Evolutionary conservation across 2,113 vertebrate species (phyloP).

Genomic region (Tretioscincus oriximinensis): DNA sequence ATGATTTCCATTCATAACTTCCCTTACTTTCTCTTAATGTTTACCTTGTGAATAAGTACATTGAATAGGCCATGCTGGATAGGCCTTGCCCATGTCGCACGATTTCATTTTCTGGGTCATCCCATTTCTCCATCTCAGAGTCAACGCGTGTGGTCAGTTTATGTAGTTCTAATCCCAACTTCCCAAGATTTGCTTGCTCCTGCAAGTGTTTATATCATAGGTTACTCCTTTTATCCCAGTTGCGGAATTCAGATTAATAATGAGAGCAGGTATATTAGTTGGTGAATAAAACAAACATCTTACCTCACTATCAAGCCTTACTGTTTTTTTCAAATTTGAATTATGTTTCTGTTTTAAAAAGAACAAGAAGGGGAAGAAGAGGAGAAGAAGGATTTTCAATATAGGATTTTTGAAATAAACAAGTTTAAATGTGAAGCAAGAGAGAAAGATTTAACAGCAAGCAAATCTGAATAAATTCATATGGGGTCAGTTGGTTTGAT

Average conservation of each 20-base stretch:
- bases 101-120: slow-evolving; percentile 89
- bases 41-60: slow-evolving; percentile 97
- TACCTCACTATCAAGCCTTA: slow-evolving; percentile 94
- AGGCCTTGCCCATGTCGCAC: slow-evolving; percentile 85
- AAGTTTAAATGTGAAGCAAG: not conserved
- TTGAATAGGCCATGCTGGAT: slow-evolving; percentile 92
- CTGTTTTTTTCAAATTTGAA: slow-evolving; percentile 88
- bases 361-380: slow-evolving; percentile 7
- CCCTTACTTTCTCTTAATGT: not conserved
- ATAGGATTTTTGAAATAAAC: slow-evolving; percentile 10
- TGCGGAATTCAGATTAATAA: not conserved
- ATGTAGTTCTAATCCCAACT: slow-evolving; percentile 90
- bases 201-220: slow-evolving; percentile 54
- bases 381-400: slow-evolving; percentile 34
- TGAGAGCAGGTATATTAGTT: not conserved
- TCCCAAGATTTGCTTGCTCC: slow-evolving; percentile 92
- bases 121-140: slow-evolving; percentile 92
- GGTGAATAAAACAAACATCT: slow-evolving; percentile 35
- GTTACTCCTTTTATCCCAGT: slow-evolving; percentile 9
- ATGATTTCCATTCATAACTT: not conserved
- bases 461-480: not conserved
- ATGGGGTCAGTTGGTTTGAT: not conserved
- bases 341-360: slow-evolving; percentile 87
- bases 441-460: not conserved
- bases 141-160: slow-evolving; percentile 89